These are phyloP conservation scores for Lasaia peninsularis DNA, from an alignment of 1,140 invertebrate genomes.

Conservation along the genomic window DNA sequence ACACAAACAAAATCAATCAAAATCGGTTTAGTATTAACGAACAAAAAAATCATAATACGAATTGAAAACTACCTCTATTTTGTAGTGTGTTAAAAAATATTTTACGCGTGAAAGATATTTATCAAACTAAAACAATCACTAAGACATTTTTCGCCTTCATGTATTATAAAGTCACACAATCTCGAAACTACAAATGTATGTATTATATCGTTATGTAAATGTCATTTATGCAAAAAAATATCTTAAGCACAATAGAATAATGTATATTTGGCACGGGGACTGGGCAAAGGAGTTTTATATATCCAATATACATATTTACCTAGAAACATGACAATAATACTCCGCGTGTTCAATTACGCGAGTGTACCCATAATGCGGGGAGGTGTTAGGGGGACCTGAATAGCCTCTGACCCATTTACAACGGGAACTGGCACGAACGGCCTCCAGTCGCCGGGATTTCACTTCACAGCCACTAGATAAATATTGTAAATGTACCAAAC, in stretches of 20 bases:
- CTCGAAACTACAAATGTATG: too few relatives aligned
- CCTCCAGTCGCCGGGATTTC: slow-evolving; percentile 50
- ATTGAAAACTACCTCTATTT: too few relatives aligned
- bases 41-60: too few relatives aligned
- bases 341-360: slow-evolving; percentile 69
- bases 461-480: slow-evolving; percentile 39
- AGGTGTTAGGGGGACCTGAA: slow-evolving; percentile 51
- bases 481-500: slow-evolving; percentile 27
- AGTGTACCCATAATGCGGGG: slow-evolving; percentile 59
- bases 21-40: too few relatives aligned
- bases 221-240: slow-evolving; percentile 10
- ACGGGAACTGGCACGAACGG: slow-evolving; percentile 50
- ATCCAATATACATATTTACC: slow-evolving; percentile 34
- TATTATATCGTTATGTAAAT: too few relatives aligned
- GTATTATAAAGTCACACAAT: too few relatives aligned
- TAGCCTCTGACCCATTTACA: slow-evolving; percentile 74
- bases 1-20: too few relatives aligned
- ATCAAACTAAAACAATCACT: too few relatives aligned
- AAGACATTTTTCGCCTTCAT: too few relatives aligned
- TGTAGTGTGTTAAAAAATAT: too few relatives aligned
- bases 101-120: too few relatives aligned
- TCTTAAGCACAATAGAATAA: too few relatives aligned
- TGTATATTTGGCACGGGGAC: slow-evolving; percentile 23
- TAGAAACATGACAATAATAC: slow-evolving; percentile 56
- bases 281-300: slow-evolving; percentile 35